These are phyloP conservation scores for Chelonia mydas DNA, from an alignment of 2,797 vertebrate species.

Conservation along the genomic window DNA sequence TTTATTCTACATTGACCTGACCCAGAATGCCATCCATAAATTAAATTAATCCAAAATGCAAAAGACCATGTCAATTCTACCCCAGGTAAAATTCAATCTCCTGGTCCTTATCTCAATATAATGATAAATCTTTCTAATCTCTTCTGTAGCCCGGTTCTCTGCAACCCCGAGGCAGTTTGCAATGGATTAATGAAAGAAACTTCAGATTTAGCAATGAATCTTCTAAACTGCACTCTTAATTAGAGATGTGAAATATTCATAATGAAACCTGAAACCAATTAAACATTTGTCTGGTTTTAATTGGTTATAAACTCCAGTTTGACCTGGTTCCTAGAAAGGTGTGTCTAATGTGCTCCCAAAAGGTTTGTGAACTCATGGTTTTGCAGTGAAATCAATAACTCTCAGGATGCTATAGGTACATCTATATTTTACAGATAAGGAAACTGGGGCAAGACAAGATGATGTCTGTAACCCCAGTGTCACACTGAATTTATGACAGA, in stretches of 20 bases:
- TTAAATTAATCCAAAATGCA: background rate
- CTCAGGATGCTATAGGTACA: background rate
- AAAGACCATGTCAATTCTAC: background rate
- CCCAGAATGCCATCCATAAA: background rate
- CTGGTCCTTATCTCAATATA: background rate
- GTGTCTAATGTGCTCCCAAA: background rate
- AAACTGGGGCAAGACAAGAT: background rate
- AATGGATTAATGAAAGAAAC: background rate
- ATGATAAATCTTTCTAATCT: background rate
- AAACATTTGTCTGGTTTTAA: background rate
- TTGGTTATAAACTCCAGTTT: background rate
- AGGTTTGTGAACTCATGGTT: background rate
- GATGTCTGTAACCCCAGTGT: background rate
- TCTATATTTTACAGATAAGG: background rate
- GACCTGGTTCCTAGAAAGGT: background rate
- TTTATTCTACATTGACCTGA: background rate
- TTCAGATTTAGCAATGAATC: background rate
- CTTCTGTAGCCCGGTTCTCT: background rate
- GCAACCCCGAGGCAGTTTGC: background rate
- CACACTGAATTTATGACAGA: background rate
- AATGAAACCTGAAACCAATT: background rate
- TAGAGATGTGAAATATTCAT: background rate
- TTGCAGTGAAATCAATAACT: background rate
- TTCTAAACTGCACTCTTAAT: background rate
- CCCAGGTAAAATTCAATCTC: background rate